A percentile compares a stretch with the other conserved stretches of the same genome.
These are phyloP conservation scores for Armadillidium nasatum DNA, from an alignment of 1,140 invertebrate species.

Conservation along the genomic window DNA sequence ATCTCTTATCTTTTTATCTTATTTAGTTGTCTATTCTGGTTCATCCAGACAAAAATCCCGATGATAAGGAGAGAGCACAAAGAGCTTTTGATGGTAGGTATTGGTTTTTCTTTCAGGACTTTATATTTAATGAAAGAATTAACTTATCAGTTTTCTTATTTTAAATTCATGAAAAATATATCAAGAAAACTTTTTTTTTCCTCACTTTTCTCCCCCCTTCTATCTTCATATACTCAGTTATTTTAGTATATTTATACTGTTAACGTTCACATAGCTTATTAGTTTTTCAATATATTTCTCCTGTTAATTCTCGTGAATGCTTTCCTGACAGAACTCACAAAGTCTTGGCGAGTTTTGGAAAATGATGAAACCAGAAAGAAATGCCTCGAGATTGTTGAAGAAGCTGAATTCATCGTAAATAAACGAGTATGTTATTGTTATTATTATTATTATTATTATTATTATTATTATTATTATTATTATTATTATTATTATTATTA, in stretches of 20 bases:
- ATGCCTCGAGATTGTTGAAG: conserved; percentile 94
- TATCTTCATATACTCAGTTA: too few species aligned
- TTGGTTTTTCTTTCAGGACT: conserved; percentile 4
- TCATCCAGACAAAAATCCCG: conserved; percentile 97
- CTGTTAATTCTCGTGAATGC: too few species aligned
- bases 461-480: too few species aligned
- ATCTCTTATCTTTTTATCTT: too few species aligned
- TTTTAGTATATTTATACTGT: too few species aligned
- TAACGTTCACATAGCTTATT: too few species aligned
- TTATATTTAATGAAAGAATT: conserved; percentile 22
- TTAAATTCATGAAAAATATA: too few species aligned
- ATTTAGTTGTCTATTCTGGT: conserved; percentile 89
- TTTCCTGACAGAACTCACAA: conserved; percentile 71
- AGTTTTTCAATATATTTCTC: too few species aligned
- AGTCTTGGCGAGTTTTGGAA: conserved; percentile 93
- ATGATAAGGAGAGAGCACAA: conserved; percentile 90
- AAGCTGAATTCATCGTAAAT: conserved; percentile 89
- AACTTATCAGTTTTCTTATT: neutral
- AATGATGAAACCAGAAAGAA: conserved; percentile 89
- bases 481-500: too few species aligned
- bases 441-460: too few species aligned
- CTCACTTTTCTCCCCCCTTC: too few species aligned
- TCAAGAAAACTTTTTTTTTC: too few species aligned
- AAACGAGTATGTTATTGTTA: conserved; percentile 67
- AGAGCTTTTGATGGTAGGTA: conserved; percentile 72